Evolutionary conservation across 2,113 vertebrate genomes (phyloP).

Genomic region (Okapia johnstoni): DNA sequence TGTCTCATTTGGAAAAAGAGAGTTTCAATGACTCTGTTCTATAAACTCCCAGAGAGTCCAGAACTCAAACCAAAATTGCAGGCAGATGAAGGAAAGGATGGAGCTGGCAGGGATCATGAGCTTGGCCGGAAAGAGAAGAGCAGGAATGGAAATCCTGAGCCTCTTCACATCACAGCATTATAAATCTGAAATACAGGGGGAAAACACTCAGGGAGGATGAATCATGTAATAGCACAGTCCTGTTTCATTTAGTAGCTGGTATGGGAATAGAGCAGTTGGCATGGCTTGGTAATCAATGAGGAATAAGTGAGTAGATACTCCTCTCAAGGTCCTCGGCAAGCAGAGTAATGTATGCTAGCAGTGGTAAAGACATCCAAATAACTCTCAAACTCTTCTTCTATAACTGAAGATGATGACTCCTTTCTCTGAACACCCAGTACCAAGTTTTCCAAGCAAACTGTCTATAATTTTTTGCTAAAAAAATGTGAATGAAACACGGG

Average conservation of each 20-base stretch:
- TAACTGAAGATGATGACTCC: not conserved
- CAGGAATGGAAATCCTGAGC: slow-evolving; percentile 39
- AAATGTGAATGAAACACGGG: not conserved
- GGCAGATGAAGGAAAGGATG: slow-evolving; percentile 31
- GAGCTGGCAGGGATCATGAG: not conserved
- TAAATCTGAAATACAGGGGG: not conserved
- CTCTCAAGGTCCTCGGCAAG: not conserved
- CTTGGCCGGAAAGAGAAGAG: not conserved
- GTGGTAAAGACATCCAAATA: not conserved
- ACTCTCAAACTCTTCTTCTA: not conserved
- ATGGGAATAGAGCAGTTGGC: not conserved
- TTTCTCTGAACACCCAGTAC: not conserved
- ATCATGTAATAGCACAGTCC: not conserved
- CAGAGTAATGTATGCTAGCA: not conserved
- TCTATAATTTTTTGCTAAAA: not conserved
- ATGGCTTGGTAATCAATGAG: not conserved
- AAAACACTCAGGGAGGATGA: not conserved
- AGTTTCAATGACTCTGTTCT: slow-evolving; percentile 35
- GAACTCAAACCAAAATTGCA: not conserved
- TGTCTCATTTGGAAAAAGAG: slow-evolving; percentile 14
- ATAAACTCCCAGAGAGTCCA: slow-evolving; percentile 32
- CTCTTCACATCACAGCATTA: not conserved
- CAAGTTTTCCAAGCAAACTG: not conserved
- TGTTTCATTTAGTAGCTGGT: not conserved
- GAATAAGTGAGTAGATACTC: not conserved